Evolutionary conservation across 2,888 invertebrate species (phyloP).

Genomic region (Sceliomorpha sp.): DNA sequence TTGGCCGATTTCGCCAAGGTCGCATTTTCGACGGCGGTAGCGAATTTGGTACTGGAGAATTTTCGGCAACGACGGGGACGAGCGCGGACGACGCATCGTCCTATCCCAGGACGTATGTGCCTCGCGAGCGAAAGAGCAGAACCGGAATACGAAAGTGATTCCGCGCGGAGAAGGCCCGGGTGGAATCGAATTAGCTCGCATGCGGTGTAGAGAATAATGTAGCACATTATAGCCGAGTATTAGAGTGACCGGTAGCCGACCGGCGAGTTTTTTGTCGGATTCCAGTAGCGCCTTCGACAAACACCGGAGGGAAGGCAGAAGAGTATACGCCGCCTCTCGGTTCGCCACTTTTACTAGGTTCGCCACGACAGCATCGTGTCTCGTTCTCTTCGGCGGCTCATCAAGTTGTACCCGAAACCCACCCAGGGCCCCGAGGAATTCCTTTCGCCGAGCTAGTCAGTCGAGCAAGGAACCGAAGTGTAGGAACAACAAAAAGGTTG

Average conservation of each 20-base stretch:
- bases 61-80: conserved; percentile 21
- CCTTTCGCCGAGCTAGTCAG: conserved; percentile 36
- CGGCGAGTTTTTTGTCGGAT: conserved; percentile 76
- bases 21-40: conserved; percentile 32
- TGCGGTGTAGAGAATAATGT: conserved; percentile 70
- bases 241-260: conserved; percentile 75
- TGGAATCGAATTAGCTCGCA: conserved; percentile 60
- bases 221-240: conserved; percentile 72
- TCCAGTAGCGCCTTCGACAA: conserved; percentile 78
- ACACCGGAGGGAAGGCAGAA: conserved; percentile 65
- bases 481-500: conserved; percentile 12
- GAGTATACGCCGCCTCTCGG: conserved; percentile 57
- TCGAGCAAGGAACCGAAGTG: conserved; percentile 20
- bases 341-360: conserved; percentile 72
- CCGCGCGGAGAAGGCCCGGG: conserved; percentile 45
- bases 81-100: conserved; percentile 42
- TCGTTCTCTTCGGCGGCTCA: conserved; percentile 63
- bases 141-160: conserved; percentile 54
- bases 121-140: conserved; percentile 50
- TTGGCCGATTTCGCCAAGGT: conserved; percentile 29
- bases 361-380: conserved; percentile 66
- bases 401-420: conserved; percentile 50
- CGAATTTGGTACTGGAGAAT: conserved; percentile 28
- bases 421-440: conserved; percentile 36
- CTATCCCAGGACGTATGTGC: conserved; percentile 31